A percentile compares a stretch with the other conserved stretches of the same genome.
phyloP scores from a whole-genome alignment of 2,797 vertebrate species.

The Enteromius trimaculatus region DNA sequence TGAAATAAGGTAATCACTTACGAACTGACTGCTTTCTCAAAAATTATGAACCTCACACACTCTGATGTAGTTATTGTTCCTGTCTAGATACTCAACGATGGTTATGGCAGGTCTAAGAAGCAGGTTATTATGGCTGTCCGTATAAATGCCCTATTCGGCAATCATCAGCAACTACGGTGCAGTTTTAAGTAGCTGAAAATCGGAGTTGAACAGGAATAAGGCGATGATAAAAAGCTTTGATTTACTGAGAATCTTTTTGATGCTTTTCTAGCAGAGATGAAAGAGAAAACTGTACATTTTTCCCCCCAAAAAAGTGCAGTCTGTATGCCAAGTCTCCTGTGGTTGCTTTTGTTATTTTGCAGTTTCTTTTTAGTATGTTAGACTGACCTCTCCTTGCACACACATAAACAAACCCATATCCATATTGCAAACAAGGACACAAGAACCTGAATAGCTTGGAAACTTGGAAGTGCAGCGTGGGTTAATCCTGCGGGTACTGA shows the following conservation, averaged over 20 bases:
- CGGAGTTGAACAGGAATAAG: conserved; percentile 38
- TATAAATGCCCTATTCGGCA: conserved; percentile 37
- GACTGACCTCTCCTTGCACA: conserved; percentile 38
- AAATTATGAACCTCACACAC: conserved; percentile 35
- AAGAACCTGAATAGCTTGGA: not conserved
- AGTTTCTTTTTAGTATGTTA: conserved; percentile 18
- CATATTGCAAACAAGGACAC: conserved; percentile 1
- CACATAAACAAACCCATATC: conserved; percentile 26
- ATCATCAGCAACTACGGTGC: conserved; percentile 37
- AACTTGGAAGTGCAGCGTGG: conserved; percentile 4
- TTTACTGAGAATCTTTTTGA: conserved; percentile 34
- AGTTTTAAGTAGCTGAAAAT: conserved; percentile 35
- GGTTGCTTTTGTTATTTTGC: conserved; percentile 23
- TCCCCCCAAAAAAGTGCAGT: not conserved
- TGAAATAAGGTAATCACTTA: conserved; percentile 46
- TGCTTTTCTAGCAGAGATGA: conserved; percentile 20
- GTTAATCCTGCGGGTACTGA: not conserved
- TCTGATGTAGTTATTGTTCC: conserved; percentile 42
- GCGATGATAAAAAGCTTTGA: conserved; percentile 43
- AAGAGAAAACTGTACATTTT: not conserved
- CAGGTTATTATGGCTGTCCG: conserved; percentile 32
- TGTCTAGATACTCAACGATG: not conserved
- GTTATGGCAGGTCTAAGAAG: conserved; percentile 29
- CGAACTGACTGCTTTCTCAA: conserved; percentile 28
- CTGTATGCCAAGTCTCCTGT: conserved; percentile 3